Evolutionary conservation across 2,888 invertebrate species (phyloP).

Genomic region (Plebejus argus): DNA sequence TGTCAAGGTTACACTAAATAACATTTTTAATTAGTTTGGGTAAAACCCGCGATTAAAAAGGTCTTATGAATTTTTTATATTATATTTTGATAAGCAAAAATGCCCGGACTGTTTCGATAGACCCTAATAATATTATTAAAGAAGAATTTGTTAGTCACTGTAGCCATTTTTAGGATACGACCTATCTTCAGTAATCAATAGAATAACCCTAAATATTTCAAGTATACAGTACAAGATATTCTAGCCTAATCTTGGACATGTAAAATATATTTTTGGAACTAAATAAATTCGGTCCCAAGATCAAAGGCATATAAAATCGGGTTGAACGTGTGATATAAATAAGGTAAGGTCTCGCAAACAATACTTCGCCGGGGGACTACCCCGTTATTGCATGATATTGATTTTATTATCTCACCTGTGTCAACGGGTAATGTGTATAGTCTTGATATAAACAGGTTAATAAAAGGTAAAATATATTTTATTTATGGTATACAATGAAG

Average conservation of each 20-base stretch:
- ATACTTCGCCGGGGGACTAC: constrained; percentile 21
- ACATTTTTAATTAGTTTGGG: too few species aligned
- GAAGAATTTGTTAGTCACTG: too few species aligned
- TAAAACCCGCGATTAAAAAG: too few species aligned
- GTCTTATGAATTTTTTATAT: too few species aligned
- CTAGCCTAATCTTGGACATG: background rate
- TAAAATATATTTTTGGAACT: background rate
- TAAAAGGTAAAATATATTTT: background rate
- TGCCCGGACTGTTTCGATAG: too few species aligned
- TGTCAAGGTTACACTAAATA: too few species aligned
- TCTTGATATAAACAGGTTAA: background rate
- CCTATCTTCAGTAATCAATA: background rate
- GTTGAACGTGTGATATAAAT: background rate
- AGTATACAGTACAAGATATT: background rate
- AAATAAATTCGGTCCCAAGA: background rate
- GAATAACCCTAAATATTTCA: background rate
- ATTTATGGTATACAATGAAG: background rate
- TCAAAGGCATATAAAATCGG: constrained; percentile 25
- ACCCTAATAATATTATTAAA: too few species aligned
- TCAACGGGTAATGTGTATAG: background rate
- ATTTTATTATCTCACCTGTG: constrained; percentile 30
- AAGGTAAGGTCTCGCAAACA: constrained; percentile 17
- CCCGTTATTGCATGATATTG: constrained; percentile 30
- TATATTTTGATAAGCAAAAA: too few species aligned
- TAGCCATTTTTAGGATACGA: too few species aligned